These are phyloP conservation scores for Sphaerophoria taeniata DNA, from an alignment of 2,888 invertebrate species.

Conservation along the genomic window DNA sequence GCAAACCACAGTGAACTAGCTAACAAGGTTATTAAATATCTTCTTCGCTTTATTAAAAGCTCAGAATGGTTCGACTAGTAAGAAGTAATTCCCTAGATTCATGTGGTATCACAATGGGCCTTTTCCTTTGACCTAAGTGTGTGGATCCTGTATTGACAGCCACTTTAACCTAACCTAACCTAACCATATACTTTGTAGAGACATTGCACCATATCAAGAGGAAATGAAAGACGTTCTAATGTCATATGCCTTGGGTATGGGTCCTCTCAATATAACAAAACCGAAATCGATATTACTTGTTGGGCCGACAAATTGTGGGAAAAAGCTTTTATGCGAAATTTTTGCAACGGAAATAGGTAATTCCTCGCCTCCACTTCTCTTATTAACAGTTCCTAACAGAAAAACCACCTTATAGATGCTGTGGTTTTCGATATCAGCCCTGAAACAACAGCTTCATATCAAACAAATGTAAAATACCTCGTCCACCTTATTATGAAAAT, in stretches of 20 bases:
- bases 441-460: slow-evolving; percentile 85
- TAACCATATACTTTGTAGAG: slow-evolving; percentile 68
- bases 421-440: slow-evolving; percentile 87
- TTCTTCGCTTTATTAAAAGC: no score
- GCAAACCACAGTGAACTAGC: no score
- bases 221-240: slow-evolving; percentile 85
- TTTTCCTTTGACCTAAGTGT: no score
- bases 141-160: no score
- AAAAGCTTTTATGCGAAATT: slow-evolving; percentile 87
- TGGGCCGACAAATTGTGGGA: slow-evolving; percentile 88
- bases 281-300: slow-evolving; percentile 86
- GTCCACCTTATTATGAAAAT: slow-evolving; percentile 86
- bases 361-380: no score
- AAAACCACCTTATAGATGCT: slow-evolving; percentile 80
- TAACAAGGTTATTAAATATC: no score
- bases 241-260: slow-evolving; percentile 82
- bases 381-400: not conserved
- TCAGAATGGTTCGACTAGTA: no score
- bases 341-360: slow-evolving; percentile 86
- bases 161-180: no score
- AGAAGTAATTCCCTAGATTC: no score
- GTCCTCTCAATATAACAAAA: slow-evolving; percentile 81
- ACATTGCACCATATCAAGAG: slow-evolving; percentile 83
- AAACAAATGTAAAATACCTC: slow-evolving; percentile 86
- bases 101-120: no score